Conservation (phyloP, 1,140 invertebrate species). For the Drusus annulatus region DNA sequence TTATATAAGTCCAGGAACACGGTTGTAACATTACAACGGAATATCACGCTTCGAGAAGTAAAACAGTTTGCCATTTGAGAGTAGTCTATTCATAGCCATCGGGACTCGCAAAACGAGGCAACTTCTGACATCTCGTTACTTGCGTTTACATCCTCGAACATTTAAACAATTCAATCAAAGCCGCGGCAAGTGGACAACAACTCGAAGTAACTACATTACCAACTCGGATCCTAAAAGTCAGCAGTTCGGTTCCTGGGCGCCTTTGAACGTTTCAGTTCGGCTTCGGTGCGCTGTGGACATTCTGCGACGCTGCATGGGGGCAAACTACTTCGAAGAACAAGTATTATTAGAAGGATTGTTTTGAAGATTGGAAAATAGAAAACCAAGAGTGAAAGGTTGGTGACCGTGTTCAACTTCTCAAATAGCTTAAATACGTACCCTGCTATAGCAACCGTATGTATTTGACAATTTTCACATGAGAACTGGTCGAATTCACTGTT, state of each 20-base stretch:
- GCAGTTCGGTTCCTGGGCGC: background rate
- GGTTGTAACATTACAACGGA: no score
- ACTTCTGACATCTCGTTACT: background rate
- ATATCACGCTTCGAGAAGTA: no score
- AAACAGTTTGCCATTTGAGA: no score
- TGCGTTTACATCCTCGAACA: background rate
- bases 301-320: background rate
- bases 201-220: constrained; percentile 13
- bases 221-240: constrained; percentile 3
- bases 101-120: background rate
- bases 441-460: no score
- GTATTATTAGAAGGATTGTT: no score
- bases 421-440: no score
- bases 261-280: background rate
- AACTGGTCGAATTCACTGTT: no score
- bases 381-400: no score
- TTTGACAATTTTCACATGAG: no score
- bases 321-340: background rate
- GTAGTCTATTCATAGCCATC: background rate
- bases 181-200: constrained; percentile 10
- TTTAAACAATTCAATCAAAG: constrained; percentile 17
- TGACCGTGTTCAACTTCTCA: no score
- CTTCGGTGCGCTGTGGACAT: background rate
- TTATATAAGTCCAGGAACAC: no score
- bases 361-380: no score